Base-by-base conservation (phyloP, 2,888 invertebrate genomes). In the Lysandra coridon region DNA sequence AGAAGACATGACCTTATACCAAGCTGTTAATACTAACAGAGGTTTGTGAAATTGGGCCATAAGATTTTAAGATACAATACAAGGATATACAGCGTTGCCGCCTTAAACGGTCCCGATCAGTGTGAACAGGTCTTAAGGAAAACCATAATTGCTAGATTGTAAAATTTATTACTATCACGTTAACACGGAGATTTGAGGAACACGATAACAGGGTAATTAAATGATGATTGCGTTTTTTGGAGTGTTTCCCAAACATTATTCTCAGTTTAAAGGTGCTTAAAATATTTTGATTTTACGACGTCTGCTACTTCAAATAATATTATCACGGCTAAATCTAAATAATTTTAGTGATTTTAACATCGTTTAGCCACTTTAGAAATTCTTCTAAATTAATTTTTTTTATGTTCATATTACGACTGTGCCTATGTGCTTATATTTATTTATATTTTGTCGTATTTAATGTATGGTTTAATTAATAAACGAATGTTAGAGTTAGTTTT, bases 211-310 rank as follows among this genome's bases (percentile, higher is more conserved):
- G 33, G 2, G 69, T 37, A 69, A 69, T 69, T 69, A 69, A 69
- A 69, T 69, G 33, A 69, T 69, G 33, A 69, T 69, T 69, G 69
- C 69, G 33, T 69, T 69, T 64, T 69, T 69, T 69, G 69, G 30
- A 69, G 69, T 14, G 69, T 69, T 69, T 69, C 69, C 69, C 69
- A 69, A 69, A 69, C 69, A 69, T 69, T 69, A 30, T 69, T 69
- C 69, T 37, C 14, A 69, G 69, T 69, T 69, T 69, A 69, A 69
- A 69, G 69, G 69, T 69, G 1, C 5, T 69, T 69, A 33, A 69
- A 69, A 69, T 69, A 69, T 69, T 69, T 69, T 5, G 33, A 23
- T 69, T 69, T 69, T 69, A 69, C 33, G 69, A 69, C 33, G 17
- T 64, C 23, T 30, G 69, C 69, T 33, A 69, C 69, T 69, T 17